Evolutionary conservation across 2,113 vertebrate genomes (phyloP), one percentile per base, ranked within the genome.

Genomic region (Tupaia tana): DNA sequence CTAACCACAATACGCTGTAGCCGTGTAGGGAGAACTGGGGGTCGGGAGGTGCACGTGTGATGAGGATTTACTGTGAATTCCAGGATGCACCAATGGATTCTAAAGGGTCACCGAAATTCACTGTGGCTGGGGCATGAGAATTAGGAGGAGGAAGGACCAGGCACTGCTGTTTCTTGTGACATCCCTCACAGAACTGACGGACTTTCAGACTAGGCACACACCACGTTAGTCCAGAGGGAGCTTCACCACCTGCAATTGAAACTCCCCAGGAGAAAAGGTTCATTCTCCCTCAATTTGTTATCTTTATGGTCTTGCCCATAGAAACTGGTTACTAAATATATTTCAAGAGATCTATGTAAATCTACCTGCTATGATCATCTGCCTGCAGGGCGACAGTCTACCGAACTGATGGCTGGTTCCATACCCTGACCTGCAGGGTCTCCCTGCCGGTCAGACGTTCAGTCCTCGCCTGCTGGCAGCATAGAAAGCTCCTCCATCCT

Each of bases 201-300:
- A 27, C 12, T 8, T 34, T 29, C 9, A 66, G 31, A n/a, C 19
- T 6, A 7, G 0, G 0, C 9, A 19, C 15, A 63, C 43, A 78
- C 6, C 34, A 7, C 14, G 6, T 25, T 34, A 52, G 20, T 19
- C 15, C 4, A 9, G 34, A 70, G 34, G 52, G 43, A 43, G 43
- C 43, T 43, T 43, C 43, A 43, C 43, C 43, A 43, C 43, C 43
- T 27, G 0, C 27, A 29, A 31, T 15, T 52, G 25, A 58, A 85
- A 16, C 27, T 12, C 43, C 56, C 16, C 25, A 27, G 43, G 24
- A 34, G 56, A 82, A 63, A 25, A 71, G 18, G 16, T 13, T 24
- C 8, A 27, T 74, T 85, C 79, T 80, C 54, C 18, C 14, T 80
- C 54, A 75, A 94, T 25, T 59, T 83, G 25, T 78, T 78, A 43